Conservation (phyloP, 1,140 invertebrate species). For the Drosophila seguyi region DNA sequence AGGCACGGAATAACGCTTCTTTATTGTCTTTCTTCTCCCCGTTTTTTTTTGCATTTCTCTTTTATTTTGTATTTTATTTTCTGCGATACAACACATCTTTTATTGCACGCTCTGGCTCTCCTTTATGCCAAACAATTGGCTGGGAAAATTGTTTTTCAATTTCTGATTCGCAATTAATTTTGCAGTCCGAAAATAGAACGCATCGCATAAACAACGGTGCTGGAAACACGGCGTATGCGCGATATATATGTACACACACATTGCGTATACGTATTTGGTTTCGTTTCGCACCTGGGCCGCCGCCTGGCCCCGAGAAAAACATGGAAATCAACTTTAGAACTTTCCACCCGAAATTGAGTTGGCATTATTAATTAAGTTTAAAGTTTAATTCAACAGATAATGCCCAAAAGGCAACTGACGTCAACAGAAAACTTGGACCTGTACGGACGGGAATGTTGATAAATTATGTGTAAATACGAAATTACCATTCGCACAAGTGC, state of each 20-base stretch:
- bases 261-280: slow-evolving; percentile 27
- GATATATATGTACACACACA: slow-evolving; percentile 44
- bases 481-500: slow-evolving; percentile 6
- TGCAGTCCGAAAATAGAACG: slow-evolving; percentile 46
- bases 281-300: slow-evolving; percentile 38
- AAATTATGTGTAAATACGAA: slow-evolving; percentile 70
- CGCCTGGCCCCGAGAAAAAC: slow-evolving; percentile 15
- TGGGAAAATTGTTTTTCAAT: slow-evolving; percentile 47
- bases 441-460: slow-evolving; percentile 45
- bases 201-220: slow-evolving; percentile 34
- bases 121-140: slow-evolving; percentile 51
- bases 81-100: slow-evolving; percentile 37
- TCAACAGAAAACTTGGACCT: slow-evolving; percentile 37
- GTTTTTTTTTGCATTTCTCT: slow-evolving; percentile 40
- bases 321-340: slow-evolving; percentile 32
- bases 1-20: slow-evolving; percentile 25
- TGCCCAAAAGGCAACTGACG: slow-evolving; percentile 36
- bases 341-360: slow-evolving; percentile 42
- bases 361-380: slow-evolving; percentile 72
- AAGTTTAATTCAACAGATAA: slow-evolving; percentile 44
- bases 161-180: slow-evolving; percentile 56
- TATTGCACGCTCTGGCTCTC: slow-evolving; percentile 11
- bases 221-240: slow-evolving; percentile 58
- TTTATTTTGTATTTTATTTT: slow-evolving; percentile 24
- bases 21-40: slow-evolving; percentile 22